A percentile compares a stretch with the other conserved stretches of the same genome.
Evolutionary conservation across 2,888 invertebrate species (phyloP).

Genomic region (Seladonia tumulorum): DNA sequence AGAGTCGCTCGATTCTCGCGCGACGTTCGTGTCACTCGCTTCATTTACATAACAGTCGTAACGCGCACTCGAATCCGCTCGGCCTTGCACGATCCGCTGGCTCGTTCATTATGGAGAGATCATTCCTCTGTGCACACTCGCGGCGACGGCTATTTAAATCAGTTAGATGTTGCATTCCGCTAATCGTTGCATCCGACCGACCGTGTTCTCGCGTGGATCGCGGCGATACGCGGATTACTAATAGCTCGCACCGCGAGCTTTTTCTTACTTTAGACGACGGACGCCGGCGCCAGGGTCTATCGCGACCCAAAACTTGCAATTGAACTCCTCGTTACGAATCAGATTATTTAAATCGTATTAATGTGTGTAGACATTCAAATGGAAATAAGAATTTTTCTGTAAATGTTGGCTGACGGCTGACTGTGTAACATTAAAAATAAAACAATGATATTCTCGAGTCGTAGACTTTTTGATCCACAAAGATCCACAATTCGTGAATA

Average conservation of each 20-base stretch:
- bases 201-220: not conserved
- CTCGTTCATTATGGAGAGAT: constrained; percentile 42
- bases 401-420: not conserved
- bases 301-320: not conserved
- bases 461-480: not conserved
- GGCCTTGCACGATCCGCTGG: constrained; percentile 35
- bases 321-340: not conserved
- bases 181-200: not conserved
- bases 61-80: constrained; percentile 53
- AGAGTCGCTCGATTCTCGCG: constrained; percentile 34
- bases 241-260: not conserved
- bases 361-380: not conserved
- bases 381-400: not conserved
- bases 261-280: not conserved
- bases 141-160: constrained; percentile 42
- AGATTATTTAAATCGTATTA: not conserved
- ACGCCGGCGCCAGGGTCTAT: not conserved
- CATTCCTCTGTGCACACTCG: constrained; percentile 21
- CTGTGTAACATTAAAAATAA: not conserved
- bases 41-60: constrained; percentile 53
- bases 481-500: not conserved
- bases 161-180: constrained; percentile 26
- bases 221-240: not conserved
- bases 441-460: not conserved
- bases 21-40: constrained; percentile 47